Evolutionary conservation across 2,797 vertebrate species (phyloP), one percentile per base, ranked within the genome.

Genomic region (Geotrypetes seraphini): DNA sequence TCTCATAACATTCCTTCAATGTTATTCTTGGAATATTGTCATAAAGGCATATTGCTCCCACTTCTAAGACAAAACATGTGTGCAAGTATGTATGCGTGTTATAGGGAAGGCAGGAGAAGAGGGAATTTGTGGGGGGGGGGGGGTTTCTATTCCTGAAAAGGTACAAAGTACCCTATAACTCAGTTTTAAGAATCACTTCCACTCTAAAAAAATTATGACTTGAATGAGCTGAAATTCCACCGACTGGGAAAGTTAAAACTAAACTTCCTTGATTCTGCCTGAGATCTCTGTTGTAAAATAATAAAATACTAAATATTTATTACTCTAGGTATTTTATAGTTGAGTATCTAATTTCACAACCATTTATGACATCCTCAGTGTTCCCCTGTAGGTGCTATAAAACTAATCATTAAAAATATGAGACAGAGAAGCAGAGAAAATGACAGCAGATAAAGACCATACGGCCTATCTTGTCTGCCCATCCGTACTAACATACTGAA

Each of bases 331-430:
- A 17, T 50, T 58, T 58, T 52, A 53, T 47, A 36, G 34, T 26
- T 31, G 31, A 31, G 29, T 41, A 21, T 59, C 43, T 66, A 44
- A 50, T 64, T 57, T 49, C 31, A 50, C 30, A 45, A 23, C 18
- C 23, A 36, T 63, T 69, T 60, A 40, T 48, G 36, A 48, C 19
- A 57, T 50, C 46, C 36, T 60, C 19, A 46, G 40, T 62, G 39
- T 44, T 57, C 21, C 49, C 14, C 29, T 43, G 29, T 33, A 30
- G 42, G 50, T 22, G 7, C 25, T 58, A 23, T 36, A 31, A 47
- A 46, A 38, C 50, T 26, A 35, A 3, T n/a, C n/a, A n/a, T n/a
- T n/a, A n/a, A n/a, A n/a, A n/a, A n/a, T n/a, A n/a, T n/a, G n/a
- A n/a, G n/a, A n/a, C n/a, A n/a, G n/a, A n/a, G n/a, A n/a, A n/a